These are phyloP conservation scores for Poecile atricapillus DNA, from an alignment of 2,113 vertebrate genomes.

Conservation along the genomic window DNA sequence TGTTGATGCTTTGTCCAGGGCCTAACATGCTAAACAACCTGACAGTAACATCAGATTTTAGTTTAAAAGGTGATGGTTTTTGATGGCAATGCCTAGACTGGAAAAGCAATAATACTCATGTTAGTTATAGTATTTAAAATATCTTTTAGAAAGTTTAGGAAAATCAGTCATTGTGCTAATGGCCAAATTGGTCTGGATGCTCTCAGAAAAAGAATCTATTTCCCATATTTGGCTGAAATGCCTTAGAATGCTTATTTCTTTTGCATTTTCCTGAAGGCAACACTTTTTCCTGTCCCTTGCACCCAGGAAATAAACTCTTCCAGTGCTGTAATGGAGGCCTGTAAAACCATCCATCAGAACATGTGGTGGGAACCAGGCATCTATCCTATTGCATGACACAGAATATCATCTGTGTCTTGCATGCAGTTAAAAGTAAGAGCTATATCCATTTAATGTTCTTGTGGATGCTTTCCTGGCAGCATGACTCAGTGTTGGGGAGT, in stretches of 20 bases:
- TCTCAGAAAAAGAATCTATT: background rate
- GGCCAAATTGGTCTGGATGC: background rate
- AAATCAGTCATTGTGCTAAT: background rate
- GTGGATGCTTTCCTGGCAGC: background rate
- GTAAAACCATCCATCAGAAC: background rate
- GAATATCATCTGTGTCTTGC: background rate
- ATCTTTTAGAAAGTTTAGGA: background rate
- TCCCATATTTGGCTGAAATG: background rate
- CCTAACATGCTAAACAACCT: background rate
- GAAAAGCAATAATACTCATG: background rate
- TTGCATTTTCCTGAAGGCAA: background rate
- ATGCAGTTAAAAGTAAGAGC: background rate
- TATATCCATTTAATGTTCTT: background rate
- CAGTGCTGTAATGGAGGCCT: background rate
- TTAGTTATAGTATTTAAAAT: background rate
- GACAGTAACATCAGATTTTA: background rate
- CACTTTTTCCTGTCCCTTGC: background rate
- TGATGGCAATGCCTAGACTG: background rate
- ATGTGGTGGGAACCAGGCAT: background rate
- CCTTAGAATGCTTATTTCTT: background rate
- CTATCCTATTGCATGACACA: rapidly evolving
- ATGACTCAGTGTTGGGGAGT: background rate
- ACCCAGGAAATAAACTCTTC: background rate
- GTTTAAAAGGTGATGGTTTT: background rate
- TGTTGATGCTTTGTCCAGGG: background rate